phyloP scores from a whole-genome alignment of 37 sponge, comb jelly and placozoan species.

The Bolinopsis microptera region DNA sequence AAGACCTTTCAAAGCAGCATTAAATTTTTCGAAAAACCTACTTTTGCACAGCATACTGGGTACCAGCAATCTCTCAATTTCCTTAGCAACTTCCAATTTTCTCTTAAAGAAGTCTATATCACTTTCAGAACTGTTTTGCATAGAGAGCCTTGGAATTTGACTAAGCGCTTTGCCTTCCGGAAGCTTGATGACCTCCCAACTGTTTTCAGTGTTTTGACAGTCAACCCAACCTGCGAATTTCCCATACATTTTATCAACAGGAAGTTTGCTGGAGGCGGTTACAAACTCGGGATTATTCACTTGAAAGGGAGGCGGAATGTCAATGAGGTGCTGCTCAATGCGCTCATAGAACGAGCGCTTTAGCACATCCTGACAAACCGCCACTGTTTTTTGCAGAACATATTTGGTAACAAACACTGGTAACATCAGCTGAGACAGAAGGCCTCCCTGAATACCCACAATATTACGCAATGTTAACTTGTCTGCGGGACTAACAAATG shows the following conservation, averaged over 20 bases:
- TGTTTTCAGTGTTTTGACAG: not conserved
- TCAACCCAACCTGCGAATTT: not conserved
- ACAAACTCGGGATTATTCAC: constrained; percentile 16
- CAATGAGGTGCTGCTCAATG: not conserved
- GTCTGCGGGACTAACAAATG: not conserved
- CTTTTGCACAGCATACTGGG: not conserved
- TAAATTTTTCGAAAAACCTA: not conserved
- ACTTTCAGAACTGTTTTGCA: not conserved
- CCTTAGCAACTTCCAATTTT: not conserved
- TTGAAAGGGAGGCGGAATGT: not conserved
- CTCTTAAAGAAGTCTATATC: not conserved
- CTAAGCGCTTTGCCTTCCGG: not conserved
- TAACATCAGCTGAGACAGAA: not conserved
- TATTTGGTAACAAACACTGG: not conserved
- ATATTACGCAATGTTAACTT: not conserved
- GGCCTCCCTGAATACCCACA: constrained; percentile 25
- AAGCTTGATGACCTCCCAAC: not conserved
- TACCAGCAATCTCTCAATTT: not conserved
- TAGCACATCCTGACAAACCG: not conserved
- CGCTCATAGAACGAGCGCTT: not conserved
- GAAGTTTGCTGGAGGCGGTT: not conserved
- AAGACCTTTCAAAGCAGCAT: not conserved
- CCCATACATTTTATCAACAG: not conserved
- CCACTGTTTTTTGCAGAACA: not conserved
- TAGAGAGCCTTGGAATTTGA: not conserved